phyloP scores from a whole-genome alignment of 2,113 vertebrate species.

The Camelus dromedarius region DNA sequence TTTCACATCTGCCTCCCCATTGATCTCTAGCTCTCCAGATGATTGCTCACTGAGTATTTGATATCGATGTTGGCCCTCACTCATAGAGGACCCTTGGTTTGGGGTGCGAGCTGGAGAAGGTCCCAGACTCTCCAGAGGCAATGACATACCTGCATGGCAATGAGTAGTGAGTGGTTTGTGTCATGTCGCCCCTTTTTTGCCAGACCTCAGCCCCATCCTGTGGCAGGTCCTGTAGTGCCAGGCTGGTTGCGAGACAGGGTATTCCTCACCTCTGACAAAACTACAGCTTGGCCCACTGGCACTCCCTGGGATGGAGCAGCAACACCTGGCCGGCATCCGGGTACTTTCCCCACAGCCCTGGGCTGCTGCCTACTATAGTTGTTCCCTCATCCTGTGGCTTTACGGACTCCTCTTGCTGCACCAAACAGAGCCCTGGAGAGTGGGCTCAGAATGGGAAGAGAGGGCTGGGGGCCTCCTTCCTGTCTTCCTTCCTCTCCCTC shows the following conservation, averaged over 20 bases:
- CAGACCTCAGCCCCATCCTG: neutral
- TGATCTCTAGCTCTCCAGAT: neutral
- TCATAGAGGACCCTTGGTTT: neutral
- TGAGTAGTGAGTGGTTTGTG: neutral
- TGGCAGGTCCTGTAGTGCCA: neutral
- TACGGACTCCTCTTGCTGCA: neutral
- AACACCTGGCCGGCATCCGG: neutral
- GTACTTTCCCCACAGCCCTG: neutral
- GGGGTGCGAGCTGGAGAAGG: neutral
- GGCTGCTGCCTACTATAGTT: neutral
- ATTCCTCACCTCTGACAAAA: neutral
- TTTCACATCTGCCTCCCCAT: neutral
- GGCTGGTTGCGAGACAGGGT: neutral
- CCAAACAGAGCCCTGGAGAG: neutral
- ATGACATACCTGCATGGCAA: no score
- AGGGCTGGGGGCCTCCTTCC: constrained; percentile 37
- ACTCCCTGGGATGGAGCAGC: neutral
- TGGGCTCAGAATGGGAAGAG: neutral
- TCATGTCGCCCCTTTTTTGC: neutral
- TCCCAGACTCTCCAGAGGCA: neutral
- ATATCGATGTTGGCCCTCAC: neutral
- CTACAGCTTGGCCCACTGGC: neutral
- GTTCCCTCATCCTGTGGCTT: neutral
- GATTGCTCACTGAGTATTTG: neutral
- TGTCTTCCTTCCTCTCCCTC: neutral